Evolutionary conservation across 2,888 invertebrate genomes (phyloP), one percentile per base, ranked within the genome.

Genomic region (Andrena bicolor): DNA sequence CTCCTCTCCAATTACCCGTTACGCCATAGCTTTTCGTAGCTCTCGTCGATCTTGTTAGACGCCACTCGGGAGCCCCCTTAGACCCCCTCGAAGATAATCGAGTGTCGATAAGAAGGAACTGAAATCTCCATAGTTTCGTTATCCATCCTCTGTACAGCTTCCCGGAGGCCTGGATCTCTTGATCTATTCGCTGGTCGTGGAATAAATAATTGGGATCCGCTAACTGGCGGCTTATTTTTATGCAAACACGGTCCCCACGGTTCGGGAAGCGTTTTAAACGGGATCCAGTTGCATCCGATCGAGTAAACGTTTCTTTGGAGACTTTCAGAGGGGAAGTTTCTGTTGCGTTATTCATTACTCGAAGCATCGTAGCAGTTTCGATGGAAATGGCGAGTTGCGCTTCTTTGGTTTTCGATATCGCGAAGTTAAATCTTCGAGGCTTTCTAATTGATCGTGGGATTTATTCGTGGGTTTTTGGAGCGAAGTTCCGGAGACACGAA

Each of bases 1-100:
- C 32, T 32, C 30, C 63, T 26, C 69, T 81, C 70, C 79, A 79
- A 82, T 81, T 81, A 81, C 51, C 23, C 63, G 53, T 63, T 32
- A 10, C 66, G 66, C 51, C 51, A 41, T n/a, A n/a, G 60, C n/a
- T 16, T 58, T 41, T 71, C 56, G 53, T 26, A 20, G 58, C 20
- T 23, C 41, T 48, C 66, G 26, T 30, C 13, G 51, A 16, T 66
- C 80, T 71, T 48, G 71, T 76, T 70, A 77, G 56, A 63, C 61
- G 32, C 61, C 51, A 35, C 72, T 72, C 56, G 63, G 41, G 4
- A 70, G 35, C 13, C 56, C 28, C 56, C 53, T 35, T n/a, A 41
- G 13, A 41, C n/a, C 58, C 13, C 20, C 65, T 28, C 49, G 35
- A 8, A 32, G 53, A 65, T 64, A 56, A 74, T 26, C 30, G 63